Base-by-base conservation (phyloP, 2,888 invertebrate genomes). In the Dicyrtomina minuta region DNA sequence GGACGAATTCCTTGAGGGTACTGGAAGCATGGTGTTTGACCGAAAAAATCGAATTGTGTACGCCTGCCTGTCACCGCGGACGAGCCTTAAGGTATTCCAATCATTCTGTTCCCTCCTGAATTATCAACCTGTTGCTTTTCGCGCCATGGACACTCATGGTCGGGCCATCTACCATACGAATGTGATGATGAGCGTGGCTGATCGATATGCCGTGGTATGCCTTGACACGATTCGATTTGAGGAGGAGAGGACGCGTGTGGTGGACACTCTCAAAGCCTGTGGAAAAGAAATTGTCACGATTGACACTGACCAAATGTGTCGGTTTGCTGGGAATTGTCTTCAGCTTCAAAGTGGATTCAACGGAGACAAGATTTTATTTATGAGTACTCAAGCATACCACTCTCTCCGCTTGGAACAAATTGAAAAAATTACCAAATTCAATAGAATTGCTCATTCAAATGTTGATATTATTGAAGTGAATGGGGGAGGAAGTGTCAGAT, bases 401-500 rank as follows among this genome's bases (percentile, higher is more conserved):
- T 68, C 74, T 20, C 41, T 77, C 15, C 64, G 53, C 2, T 41
- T 59, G 41, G 68, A 70, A 26, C 77, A 77, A 59, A 66, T 74
- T n/a, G 41, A 64, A 1, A 60, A 5, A 13, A 70, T 77, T 41
- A 46, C 69, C 15, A 66, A 70, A 55, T 72, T 62, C 51, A 68
- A 73, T 59, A 51, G 62, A 41, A 75, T 77, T 43, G 12, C 74
- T 15, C 73, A 75, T 20, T 66, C 72, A 15, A 66, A 72, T 26
- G 68, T 77, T 43, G 58, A 61, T 12, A 75, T 72, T 10, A 76
- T 77, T 62, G 77, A 77, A 49, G 59, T 49, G 6, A 66, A 69
- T 33, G 77, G 77, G 10, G 77, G 77, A 27, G 77, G 77, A 33
- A 74, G 75, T 66, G 77, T 72, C 0, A 53, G 73, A 17, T 75